Conservation (phyloP, 2,113 vertebrate species). For the Pelodiscus sinensis region DNA sequence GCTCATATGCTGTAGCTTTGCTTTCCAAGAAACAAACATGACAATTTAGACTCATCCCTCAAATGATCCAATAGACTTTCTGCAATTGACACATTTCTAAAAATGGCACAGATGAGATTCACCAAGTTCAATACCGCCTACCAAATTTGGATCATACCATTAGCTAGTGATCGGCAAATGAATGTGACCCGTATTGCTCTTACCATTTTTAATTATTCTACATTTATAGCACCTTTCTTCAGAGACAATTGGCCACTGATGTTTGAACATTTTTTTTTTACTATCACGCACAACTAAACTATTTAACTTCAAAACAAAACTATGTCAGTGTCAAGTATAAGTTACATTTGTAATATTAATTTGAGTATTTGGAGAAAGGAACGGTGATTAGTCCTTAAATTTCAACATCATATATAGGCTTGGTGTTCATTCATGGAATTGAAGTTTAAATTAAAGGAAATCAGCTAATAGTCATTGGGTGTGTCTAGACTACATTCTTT, state of each 20-base stretch:
- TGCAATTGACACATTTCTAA: conserved; percentile 72
- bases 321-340: background rate
- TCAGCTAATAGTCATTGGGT: background rate
- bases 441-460: background rate
- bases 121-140: conserved; percentile 81
- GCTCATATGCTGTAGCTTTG: background rate
- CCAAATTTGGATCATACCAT: conserved; percentile 79
- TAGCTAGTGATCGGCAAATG: conserved; percentile 55
- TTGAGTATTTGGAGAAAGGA: background rate
- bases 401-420: background rate
- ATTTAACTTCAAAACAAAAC: background rate
- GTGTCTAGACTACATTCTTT: too few relatives aligned
- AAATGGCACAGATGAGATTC: conserved; percentile 78
- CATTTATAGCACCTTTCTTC: fast-evolving
- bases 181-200: background rate
- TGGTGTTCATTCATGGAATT: background rate
- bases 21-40: background rate
- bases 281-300: fast-evolving
- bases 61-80: conserved; percentile 33
- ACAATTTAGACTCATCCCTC: conserved; percentile 27
- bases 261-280: background rate
- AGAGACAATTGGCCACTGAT: background rate
- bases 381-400: background rate
- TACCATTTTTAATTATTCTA: background rate
- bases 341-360: background rate